Conservation (phyloP, 2,113 vertebrate species). For the Ceratotherium simum region DNA sequence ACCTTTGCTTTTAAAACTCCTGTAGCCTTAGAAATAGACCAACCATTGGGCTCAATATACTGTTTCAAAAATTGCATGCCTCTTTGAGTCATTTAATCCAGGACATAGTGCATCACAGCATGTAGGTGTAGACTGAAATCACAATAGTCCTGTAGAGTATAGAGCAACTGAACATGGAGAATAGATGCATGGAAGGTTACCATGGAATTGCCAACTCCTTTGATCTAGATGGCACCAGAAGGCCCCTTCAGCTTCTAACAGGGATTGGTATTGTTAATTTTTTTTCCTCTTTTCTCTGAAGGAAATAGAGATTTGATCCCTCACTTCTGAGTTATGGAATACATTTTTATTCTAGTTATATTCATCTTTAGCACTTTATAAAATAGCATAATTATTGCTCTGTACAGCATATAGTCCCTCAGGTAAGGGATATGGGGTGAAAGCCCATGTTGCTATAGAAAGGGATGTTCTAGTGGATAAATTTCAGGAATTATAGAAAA, state of each 20-base stretch:
- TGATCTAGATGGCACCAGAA: background rate
- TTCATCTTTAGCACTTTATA: background rate
- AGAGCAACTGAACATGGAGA: background rate
- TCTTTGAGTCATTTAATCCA: background rate
- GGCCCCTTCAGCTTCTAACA: background rate
- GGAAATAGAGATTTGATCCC: background rate
- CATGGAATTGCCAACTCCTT: background rate
- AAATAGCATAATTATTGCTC: background rate
- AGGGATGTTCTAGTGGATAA: background rate
- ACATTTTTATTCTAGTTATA: background rate
- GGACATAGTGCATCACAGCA: background rate
- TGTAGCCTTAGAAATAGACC: background rate
- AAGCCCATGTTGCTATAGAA: background rate
- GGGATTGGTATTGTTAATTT: background rate
- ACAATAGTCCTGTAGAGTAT: background rate
- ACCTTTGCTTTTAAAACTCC: background rate
- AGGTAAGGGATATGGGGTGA: background rate
- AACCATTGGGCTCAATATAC: background rate
- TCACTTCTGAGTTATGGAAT: background rate
- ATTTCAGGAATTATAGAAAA: background rate
- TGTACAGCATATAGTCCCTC: background rate
- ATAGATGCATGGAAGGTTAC: background rate
- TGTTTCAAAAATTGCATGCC: background rate
- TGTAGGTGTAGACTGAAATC: background rate
- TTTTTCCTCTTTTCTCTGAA: background rate